Evolutionary conservation across 2,797 vertebrate genomes (phyloP).

Genomic region (Galaxias olidus): DNA sequence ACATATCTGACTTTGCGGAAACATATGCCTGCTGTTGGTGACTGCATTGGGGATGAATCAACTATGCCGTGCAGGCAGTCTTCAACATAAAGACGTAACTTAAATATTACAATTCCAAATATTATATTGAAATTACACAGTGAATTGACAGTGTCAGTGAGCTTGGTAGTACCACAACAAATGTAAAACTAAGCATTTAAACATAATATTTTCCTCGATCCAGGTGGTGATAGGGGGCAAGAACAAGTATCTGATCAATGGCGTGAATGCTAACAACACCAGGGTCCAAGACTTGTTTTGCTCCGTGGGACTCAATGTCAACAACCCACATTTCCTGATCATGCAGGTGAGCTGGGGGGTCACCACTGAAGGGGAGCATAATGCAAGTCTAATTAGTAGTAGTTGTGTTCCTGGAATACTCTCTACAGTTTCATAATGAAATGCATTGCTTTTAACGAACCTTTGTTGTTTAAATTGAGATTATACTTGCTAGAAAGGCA

Average conservation of each 20-base stretch:
- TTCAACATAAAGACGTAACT: too few species aligned
- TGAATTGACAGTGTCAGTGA: background rate
- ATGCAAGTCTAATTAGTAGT: too few species aligned
- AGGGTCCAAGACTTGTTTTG: conserved; percentile 95
- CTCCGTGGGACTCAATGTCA: conserved; percentile 94
- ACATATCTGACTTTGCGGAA: too few species aligned
- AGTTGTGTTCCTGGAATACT: background rate
- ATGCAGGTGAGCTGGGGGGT: conserved; percentile 88
- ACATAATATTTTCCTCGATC: background rate
- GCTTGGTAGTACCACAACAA: background rate
- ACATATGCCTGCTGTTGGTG: too few species aligned
- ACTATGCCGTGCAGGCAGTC: too few species aligned
- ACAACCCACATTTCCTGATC: conserved; percentile 98
- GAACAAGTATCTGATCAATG: conserved; percentile 96
- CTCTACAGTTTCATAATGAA: too few species aligned
- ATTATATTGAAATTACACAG: too few species aligned
- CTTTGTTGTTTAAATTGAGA: too few species aligned
- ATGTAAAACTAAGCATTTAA: background rate
- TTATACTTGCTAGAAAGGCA: background rate
- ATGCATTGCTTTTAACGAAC: too few species aligned
- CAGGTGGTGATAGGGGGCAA: conserved; percentile 90
- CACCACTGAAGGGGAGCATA: too few species aligned
- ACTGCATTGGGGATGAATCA: too few species aligned
- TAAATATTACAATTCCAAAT: too few species aligned
- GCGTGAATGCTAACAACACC: conserved; percentile 85